Evolutionary conservation across 2,888 invertebrate genomes (phyloP).

Genomic region (Vanessa cardui): DNA sequence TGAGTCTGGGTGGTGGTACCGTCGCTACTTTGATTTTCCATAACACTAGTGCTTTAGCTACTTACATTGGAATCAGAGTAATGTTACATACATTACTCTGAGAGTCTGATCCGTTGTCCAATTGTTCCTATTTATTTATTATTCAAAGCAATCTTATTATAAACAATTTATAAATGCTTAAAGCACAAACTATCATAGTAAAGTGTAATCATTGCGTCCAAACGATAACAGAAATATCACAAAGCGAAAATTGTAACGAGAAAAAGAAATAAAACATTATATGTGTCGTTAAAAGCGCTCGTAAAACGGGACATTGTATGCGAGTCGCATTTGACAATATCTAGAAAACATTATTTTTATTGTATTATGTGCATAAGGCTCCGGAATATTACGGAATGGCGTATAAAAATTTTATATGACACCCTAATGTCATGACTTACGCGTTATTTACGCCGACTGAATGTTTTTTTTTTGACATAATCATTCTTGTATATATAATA

Average conservation of each 20-base stretch:
- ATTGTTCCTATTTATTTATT: too few relatives aligned
- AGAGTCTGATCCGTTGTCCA: too few relatives aligned
- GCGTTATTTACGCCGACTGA: conserved; percentile 22
- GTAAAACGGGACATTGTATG: conserved; percentile 25
- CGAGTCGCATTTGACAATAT: conserved; percentile 32
- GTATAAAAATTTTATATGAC: conserved; percentile 27
- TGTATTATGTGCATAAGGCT: conserved; percentile 28
- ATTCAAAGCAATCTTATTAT: neutral
- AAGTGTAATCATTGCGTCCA: neutral
- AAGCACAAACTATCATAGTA: neutral
- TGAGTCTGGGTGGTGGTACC: too few relatives aligned
- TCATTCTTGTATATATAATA: too few relatives aligned
- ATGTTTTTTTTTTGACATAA: conserved; percentile 8
- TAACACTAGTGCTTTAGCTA: too few relatives aligned
- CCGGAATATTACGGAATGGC: conserved; percentile 11
- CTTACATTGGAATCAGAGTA: too few relatives aligned
- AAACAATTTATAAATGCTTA: neutral
- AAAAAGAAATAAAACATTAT: conserved; percentile 15
- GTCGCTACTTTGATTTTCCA: too few relatives aligned
- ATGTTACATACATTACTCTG: too few relatives aligned
- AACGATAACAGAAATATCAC: conserved; percentile 8
- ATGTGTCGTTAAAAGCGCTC: conserved; percentile 12
- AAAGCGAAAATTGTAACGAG: conserved; percentile 5
- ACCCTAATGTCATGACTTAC: conserved; percentile 21
- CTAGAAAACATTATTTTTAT: conserved; percentile 30